A percentile compares a stretch with the other conserved stretches of the same genome.
Evolutionary conservation across 1,140 invertebrate genomes (phyloP).

Genomic region (Trigoniulus corallinus): DNA sequence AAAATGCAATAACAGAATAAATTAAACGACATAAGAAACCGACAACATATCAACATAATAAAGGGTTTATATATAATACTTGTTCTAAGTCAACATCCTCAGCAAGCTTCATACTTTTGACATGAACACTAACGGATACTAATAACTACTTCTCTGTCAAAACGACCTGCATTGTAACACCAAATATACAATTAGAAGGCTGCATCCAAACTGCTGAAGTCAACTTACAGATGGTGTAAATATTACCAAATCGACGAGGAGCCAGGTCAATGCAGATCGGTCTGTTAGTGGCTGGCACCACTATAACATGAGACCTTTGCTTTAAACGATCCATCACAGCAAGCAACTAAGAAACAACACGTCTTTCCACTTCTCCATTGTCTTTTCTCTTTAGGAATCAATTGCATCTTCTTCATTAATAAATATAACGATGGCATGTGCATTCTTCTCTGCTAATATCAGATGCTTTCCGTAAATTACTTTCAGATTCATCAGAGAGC

Average conservation of each 20-base stretch:
- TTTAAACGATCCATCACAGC: constrained; percentile 99
- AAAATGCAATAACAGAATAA: no score
- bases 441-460: constrained; percentile 99
- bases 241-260: constrained; percentile 77
- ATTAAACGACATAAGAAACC: no score
- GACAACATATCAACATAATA: not conserved
- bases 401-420: constrained; percentile 99
- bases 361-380: constrained; percentile 96
- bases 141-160: constrained; percentile 98
- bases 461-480: constrained; percentile 93
- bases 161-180: constrained; percentile 42
- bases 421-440: constrained; percentile 98
- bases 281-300: constrained; percentile 98
- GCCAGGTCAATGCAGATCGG: constrained; percentile 98
- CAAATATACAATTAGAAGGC: not conserved
- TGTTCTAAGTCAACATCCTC: constrained; percentile 98
- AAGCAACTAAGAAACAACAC: constrained; percentile 95
- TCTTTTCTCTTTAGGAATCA: constrained; percentile 99
- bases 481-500: constrained; percentile 95
- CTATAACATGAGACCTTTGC: constrained; percentile 94
- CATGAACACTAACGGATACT: constrained; percentile 95
- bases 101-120: constrained; percentile 98
- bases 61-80: constrained; percentile 27
- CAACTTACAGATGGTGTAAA: constrained; percentile 12
- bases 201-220: no score